A percentile compares a stretch with the other conserved stretches of the same genome.
phyloP scores from a whole-genome alignment of 2,888 invertebrate genomes.

The Chironomus riparius region DNA sequence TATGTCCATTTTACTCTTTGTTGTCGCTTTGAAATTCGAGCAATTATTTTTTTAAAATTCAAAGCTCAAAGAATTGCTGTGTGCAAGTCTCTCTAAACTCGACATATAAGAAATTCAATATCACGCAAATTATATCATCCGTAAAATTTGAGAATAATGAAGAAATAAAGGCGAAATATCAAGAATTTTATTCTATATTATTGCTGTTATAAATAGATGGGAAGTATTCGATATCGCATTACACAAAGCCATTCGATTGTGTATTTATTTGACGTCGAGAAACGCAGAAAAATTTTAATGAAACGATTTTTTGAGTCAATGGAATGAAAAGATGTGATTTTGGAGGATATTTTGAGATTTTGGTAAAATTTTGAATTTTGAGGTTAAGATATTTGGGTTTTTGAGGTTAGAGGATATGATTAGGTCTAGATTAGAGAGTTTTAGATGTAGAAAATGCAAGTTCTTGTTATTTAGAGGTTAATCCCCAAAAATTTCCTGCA shows the following conservation, averaged over 20 bases:
- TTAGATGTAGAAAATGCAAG: too few relatives aligned
- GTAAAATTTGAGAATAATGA: conserved; percentile 17
- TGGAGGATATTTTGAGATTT: too few relatives aligned
- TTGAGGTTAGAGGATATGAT: too few relatives aligned
- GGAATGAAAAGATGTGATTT: background rate
- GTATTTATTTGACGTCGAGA: background rate
- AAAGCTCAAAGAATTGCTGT: too few relatives aligned
- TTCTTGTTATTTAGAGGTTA: too few relatives aligned
- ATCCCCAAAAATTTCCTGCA: too few relatives aligned
- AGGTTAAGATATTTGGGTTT: too few relatives aligned
- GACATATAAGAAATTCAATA: conserved; percentile 6
- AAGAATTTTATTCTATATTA: background rate
- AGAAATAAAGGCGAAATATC: background rate
- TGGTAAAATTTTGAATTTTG: too few relatives aligned
- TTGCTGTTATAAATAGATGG: background rate
- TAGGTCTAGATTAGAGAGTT: too few relatives aligned
- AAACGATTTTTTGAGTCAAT: background rate
- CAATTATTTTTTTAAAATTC: too few relatives aligned
- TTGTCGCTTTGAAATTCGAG: too few relatives aligned
- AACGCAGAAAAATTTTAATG: background rate
- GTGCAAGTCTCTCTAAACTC: background rate
- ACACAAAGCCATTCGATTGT: conserved; percentile 6
- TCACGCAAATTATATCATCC: conserved; percentile 25
- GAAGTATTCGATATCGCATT: conserved; percentile 6
- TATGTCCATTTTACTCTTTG: too few relatives aligned